Evolutionary conservation across 1,140 invertebrate genomes (phyloP), one percentile per base, ranked within the genome.

Genomic region (Chionoecetes opilio): DNA sequence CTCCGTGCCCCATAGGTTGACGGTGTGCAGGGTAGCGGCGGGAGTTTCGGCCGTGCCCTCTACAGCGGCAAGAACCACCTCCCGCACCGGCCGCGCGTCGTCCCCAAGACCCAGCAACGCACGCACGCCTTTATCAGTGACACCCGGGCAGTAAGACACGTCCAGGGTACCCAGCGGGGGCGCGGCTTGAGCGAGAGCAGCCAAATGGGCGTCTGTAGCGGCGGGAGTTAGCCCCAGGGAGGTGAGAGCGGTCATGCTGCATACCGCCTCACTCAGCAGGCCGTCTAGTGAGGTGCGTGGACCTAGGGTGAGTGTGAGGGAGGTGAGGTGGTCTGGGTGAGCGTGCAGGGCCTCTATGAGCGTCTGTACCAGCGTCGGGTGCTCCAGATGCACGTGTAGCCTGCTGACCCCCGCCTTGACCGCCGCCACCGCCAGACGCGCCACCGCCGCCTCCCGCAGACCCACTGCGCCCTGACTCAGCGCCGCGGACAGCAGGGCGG

Each of bases 371-470:
- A 95, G 90, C 6, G 94, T 92, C 14, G 94, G 94, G 29, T 95
- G 94, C 34, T 95, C 94, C 6, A 95, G 94, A 84, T 91, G 89
- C 9, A 95, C 90, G 38, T 95, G 90, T 31, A 95, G 84, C 21
- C 90, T 90, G n/a, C 90, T 91, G 82, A 95, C 82, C 14, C 94
- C 94, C 29, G 90, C 82, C 8, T 38, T 63, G 11, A 95, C 94
- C 14, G 94, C 94, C 26, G 94, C 94, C 94, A 95, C 94, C n/a
- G 94, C 94, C 63, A 95, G 84, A 11, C 94, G 94, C 29, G 94
- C 94, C 82, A 95, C 82, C 46, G 88, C 94, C 6, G 94, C 84
- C 34, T 95, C 94, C 17, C 46, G 90, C 32, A 95, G 90, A 5
- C 94, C 94, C 9, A 91, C 41, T 9, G 34, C 82, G 17, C 90